A percentile compares a stretch with the other conserved stretches of the same genome.
phyloP scores from a whole-genome alignment of 2,888 invertebrate species.

The Antitype chi region DNA sequence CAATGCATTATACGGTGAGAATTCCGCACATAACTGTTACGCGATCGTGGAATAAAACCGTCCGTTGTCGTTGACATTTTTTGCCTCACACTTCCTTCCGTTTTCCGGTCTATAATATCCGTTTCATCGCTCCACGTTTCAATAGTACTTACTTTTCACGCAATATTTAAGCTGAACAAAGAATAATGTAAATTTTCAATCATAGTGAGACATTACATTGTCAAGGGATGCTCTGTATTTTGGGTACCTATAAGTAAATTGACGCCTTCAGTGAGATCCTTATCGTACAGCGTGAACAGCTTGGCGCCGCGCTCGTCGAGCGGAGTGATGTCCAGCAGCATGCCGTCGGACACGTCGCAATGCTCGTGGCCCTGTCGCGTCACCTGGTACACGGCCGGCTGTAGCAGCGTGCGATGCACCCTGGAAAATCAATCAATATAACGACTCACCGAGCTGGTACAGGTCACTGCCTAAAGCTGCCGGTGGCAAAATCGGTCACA shows the following conservation, averaged over 20 bases:
- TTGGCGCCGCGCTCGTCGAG: constrained; percentile 92
- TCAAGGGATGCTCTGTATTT: neutral
- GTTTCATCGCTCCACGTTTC: constrained; percentile 58
- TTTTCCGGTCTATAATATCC: constrained; percentile 58
- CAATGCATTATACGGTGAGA: constrained; percentile 63
- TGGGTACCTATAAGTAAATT: constrained; percentile 92
- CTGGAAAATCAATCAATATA: constrained; percentile 75
- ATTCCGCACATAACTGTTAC: constrained; percentile 71
- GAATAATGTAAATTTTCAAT: neutral
- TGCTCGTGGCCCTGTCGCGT: constrained; percentile 93
- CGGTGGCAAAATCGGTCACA: constrained; percentile 53
- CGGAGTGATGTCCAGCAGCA: constrained; percentile 93
- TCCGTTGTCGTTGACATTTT: constrained; percentile 63
- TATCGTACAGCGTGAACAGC: constrained; percentile 93
- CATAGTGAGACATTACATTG: constrained; percentile 7
- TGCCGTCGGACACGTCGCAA: constrained; percentile 93
- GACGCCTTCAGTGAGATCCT: constrained; percentile 93
- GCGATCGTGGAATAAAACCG: constrained; percentile 68
- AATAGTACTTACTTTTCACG: constrained; percentile 55
- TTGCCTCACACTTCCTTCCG: constrained; percentile 67
- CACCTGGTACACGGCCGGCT: constrained; percentile 93
- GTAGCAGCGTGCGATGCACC: constrained; percentile 89
- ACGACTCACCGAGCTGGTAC: constrained; percentile 40
- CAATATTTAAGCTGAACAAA: constrained; percentile 54
- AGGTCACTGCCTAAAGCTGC: constrained; percentile 54